Conservation (phyloP, 2,113 vertebrate genomes). For the Rhynchomys soricoides region DNA sequence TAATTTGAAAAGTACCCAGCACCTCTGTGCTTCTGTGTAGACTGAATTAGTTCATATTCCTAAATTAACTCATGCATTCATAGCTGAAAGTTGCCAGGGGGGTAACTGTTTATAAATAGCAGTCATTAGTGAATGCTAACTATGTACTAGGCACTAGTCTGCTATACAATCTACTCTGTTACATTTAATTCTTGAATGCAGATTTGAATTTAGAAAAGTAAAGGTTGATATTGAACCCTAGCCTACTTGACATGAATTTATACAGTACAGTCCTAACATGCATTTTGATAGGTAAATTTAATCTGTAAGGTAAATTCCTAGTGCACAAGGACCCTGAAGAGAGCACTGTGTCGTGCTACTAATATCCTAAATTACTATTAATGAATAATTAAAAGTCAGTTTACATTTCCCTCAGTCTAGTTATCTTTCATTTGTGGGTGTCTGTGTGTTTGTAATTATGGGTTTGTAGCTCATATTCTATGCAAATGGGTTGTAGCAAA, state of each 20-base stretch:
- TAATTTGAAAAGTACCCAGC: neutral
- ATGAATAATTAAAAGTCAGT: conserved; percentile 81
- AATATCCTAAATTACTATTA: conserved; percentile 65
- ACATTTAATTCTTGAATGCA: neutral
- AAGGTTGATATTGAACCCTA: neutral
- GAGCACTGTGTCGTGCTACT: neutral
- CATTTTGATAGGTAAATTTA: neutral
- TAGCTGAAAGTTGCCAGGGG: neutral
- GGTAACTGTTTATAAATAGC: neutral
- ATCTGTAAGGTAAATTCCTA: conserved; percentile 36
- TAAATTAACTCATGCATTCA: neutral
- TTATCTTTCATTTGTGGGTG: conserved; percentile 63
- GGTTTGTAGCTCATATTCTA: conserved; percentile 74
- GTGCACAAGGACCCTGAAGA: neutral
- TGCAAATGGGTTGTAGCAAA: conserved; percentile 69
- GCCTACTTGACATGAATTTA: neutral
- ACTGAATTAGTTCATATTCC: neutral
- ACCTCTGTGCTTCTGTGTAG: neutral
- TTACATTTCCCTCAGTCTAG: conserved; percentile 73
- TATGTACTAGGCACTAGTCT: neutral
- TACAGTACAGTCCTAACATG: neutral
- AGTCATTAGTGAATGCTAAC: neutral
- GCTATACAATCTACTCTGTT: neutral
- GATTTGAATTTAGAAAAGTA: neutral
- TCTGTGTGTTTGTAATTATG: conserved; percentile 68